phyloP scores from a whole-genome alignment of 1,140 invertebrate species.

The Tribolium castaneum region DNA sequence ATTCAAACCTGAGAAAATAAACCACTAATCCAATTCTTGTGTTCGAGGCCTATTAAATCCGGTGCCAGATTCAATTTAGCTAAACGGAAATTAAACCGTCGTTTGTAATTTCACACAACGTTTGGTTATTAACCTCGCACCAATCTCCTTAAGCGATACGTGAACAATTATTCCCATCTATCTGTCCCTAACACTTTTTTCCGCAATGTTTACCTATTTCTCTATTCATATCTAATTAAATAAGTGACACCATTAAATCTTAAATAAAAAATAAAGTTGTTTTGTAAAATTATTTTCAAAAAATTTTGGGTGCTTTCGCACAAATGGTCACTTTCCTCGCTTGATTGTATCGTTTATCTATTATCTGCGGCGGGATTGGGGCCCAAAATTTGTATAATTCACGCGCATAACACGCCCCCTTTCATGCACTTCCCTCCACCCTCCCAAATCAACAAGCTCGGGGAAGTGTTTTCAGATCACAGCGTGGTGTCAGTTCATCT shows the following conservation, averaged over 20 bases:
- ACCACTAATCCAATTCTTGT: slow-evolving; percentile 36
- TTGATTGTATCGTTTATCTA: slow-evolving; percentile 19
- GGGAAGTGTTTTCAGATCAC: slow-evolving; percentile 52
- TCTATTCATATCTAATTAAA: too few relatives aligned
- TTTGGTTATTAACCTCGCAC: slow-evolving; percentile 17
- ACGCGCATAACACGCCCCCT: slow-evolving; percentile 46
- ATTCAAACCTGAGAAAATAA: slow-evolving; percentile 40
- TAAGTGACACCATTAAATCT: too few relatives aligned
- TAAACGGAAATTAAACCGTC: slow-evolving; percentile 32
- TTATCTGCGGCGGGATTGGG: slow-evolving; percentile 38
- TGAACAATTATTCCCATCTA: too few relatives aligned
- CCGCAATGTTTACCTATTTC: too few relatives aligned
- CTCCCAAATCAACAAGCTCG: slow-evolving; percentile 50
- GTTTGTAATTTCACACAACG: slow-evolving; percentile 32
- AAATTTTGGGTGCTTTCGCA: background rate
- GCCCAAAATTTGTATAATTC: slow-evolving; percentile 48
- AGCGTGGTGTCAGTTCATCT: slow-evolving; percentile 53
- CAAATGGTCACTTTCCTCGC: background rate
- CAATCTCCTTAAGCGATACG: background rate
- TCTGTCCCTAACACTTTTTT: too few relatives aligned
- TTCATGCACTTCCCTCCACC: slow-evolving; percentile 44
- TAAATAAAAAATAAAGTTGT: too few relatives aligned
- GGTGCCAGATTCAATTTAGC: slow-evolving; percentile 26
- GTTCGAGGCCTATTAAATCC: slow-evolving; percentile 29
- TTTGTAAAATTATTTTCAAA: background rate